Evolutionary conservation across 2,113 vertebrate genomes (phyloP).

Genomic region (Callithrix jacchus): DNA sequence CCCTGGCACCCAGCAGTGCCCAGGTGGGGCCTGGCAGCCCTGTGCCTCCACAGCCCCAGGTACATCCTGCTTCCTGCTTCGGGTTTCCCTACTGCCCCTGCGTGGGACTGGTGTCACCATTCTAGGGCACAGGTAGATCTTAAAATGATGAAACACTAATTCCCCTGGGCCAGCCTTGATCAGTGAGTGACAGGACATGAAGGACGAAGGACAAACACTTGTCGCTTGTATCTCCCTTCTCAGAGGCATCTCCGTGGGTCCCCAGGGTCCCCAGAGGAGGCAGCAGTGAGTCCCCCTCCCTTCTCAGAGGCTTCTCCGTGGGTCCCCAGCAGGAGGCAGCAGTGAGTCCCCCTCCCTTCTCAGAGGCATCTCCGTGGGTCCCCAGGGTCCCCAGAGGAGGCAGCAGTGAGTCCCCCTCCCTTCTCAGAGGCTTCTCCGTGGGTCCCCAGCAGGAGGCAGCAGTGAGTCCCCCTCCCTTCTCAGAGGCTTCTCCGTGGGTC

Average conservation of each 20-base stretch:
- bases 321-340: background rate
- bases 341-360: background rate
- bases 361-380: too few relatives aligned
- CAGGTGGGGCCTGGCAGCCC: background rate
- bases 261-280: background rate
- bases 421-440: too few relatives aligned
- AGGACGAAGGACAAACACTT: fast-evolving
- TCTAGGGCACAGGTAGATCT: background rate
- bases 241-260: too few relatives aligned
- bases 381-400: background rate
- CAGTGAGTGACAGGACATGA: background rate
- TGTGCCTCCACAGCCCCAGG: background rate
- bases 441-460: too few relatives aligned
- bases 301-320: too few relatives aligned
- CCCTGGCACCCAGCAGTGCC: too few relatives aligned
- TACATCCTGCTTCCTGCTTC: background rate
- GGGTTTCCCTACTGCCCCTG: background rate
- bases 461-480: too few relatives aligned
- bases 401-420: too few relatives aligned
- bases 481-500: too few relatives aligned
- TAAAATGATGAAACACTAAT: background rate
- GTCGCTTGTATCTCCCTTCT: background rate
- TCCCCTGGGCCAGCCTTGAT: background rate
- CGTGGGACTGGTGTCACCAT: background rate
- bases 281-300: too few relatives aligned